Evolutionary conservation across 2,113 vertebrate genomes (phyloP).

Genomic region (Strix aluco): DNA sequence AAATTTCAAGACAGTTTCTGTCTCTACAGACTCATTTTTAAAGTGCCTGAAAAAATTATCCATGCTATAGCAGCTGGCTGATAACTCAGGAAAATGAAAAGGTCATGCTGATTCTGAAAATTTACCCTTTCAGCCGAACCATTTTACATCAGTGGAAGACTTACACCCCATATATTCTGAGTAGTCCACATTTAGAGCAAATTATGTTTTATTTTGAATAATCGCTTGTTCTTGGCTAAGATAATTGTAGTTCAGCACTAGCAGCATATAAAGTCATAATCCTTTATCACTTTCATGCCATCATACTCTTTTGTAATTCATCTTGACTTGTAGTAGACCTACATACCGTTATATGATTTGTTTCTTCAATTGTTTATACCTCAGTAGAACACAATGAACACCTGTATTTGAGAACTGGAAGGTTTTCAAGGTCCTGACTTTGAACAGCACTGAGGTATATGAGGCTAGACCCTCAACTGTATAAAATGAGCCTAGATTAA

Average conservation of each 20-base stretch:
- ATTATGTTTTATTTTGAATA: conserved; percentile 28
- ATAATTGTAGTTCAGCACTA: conserved; percentile 8
- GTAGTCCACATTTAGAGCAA: not conserved
- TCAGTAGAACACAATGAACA: not conserved
- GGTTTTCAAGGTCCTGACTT: not conserved
- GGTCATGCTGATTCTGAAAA: not conserved
- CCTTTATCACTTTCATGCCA: not conserved
- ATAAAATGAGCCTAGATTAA: not conserved
- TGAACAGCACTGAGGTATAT: not conserved
- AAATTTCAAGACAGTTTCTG: not conserved
- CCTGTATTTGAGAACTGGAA: not conserved
- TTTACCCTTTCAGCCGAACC: not conserved
- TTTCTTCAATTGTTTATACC: not conserved
- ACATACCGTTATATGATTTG: not conserved
- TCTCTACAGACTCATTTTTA: not conserved
- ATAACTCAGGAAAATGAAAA: not conserved
- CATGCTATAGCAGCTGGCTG: not conserved
- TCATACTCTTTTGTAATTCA: not conserved
- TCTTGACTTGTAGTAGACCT: not conserved
- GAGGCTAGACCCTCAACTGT: not conserved
- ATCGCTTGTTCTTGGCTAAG: not conserved
- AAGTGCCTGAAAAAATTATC: not conserved
- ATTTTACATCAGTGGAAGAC: not conserved
- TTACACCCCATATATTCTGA: not conserved
- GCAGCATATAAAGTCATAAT: not conserved